Percentiles rank a stretch among this genome's conserved stretches.
These are phyloP conservation scores for Sprattus sprattus DNA, from an alignment of 2,113 vertebrate genomes.

Conservation along the genomic window DNA sequence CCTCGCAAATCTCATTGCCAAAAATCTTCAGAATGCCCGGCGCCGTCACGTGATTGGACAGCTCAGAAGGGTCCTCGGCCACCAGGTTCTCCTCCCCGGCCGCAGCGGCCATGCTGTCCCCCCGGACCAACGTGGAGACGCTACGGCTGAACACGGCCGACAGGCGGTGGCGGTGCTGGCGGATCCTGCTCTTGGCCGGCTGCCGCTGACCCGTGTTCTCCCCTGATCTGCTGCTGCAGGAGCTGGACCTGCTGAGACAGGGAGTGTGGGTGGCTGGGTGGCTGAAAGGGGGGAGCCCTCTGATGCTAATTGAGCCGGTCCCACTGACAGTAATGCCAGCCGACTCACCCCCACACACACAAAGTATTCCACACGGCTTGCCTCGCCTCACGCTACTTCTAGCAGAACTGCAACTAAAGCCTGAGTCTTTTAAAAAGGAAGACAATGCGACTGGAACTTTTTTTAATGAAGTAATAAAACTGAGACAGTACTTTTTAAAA, in stretches of 20 bases:
- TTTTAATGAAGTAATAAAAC: not conserved
- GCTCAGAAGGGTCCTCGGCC: constrained; percentile 71
- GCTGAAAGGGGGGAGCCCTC: not conserved
- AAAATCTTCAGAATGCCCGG: constrained; percentile 80
- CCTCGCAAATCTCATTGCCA: constrained; percentile 74
- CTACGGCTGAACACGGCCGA: constrained; percentile 70
- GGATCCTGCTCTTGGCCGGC: constrained; percentile 67
- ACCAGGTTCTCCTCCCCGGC: constrained; percentile 41
- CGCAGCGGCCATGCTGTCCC: constrained; percentile 33
- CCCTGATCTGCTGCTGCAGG: constrained; percentile 55
- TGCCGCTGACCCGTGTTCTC: constrained; percentile 59
- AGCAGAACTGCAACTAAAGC: not conserved
- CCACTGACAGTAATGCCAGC: not conserved
- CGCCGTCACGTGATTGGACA: constrained; percentile 76
- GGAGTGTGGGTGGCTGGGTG: not conserved
- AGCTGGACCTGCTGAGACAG: constrained; percentile 58
- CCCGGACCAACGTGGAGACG: constrained; percentile 40
- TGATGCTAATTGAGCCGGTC: constrained; percentile 9
- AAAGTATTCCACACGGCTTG: too few species aligned
- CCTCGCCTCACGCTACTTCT: not conserved
- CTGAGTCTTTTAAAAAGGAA: not conserved
- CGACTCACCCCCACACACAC: not conserved
- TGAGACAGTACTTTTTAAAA: not conserved
- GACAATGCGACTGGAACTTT: not conserved
- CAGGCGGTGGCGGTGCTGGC: constrained; percentile 69